Evolutionary conservation across 2,888 invertebrate genomes (phyloP).

Genomic region (Microplitis manilae): DNA sequence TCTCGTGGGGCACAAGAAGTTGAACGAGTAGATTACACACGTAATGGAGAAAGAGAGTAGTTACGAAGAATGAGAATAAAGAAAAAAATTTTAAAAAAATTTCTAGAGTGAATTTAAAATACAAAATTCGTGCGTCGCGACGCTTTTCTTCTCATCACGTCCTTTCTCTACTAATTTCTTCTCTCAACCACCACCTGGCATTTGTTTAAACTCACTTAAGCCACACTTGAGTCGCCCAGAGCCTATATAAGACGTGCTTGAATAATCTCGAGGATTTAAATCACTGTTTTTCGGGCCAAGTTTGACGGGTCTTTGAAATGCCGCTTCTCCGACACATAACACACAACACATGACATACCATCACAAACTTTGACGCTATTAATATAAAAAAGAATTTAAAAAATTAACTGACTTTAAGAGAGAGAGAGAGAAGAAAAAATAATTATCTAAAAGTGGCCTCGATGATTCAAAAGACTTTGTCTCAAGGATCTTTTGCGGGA

Average conservation of each 20-base stretch:
- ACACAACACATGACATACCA: background rate
- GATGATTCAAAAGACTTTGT: constrained; percentile 3
- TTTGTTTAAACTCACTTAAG: constrained; percentile 57
- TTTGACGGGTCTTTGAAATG: constrained; percentile 14
- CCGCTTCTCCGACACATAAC: constrained; percentile 1
- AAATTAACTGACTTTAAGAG: too few relatives aligned
- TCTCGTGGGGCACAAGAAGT: background rate
- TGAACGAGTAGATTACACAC: background rate
- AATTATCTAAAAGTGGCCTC: background rate
- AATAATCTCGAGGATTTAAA: constrained; percentile 31
- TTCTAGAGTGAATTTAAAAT: background rate
- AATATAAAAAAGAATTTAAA: too few relatives aligned
- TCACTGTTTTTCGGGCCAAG: constrained; percentile 27
- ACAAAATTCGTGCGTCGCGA: background rate
- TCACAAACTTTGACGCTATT: background rate
- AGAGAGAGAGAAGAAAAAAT: background rate
- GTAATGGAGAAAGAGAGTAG: background rate
- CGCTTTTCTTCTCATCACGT: background rate
- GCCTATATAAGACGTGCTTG: constrained; percentile 19
- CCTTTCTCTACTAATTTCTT: constrained; percentile 11
- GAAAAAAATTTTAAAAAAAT: background rate
- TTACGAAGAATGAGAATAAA: background rate
- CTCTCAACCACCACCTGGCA: constrained; percentile 38
- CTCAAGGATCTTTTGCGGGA: constrained; percentile 7
- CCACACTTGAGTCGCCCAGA: constrained; percentile 43